phyloP scores from a whole-genome alignment of 2,888 invertebrate genomes.

The Tricholauxania praeusta region DNA sequence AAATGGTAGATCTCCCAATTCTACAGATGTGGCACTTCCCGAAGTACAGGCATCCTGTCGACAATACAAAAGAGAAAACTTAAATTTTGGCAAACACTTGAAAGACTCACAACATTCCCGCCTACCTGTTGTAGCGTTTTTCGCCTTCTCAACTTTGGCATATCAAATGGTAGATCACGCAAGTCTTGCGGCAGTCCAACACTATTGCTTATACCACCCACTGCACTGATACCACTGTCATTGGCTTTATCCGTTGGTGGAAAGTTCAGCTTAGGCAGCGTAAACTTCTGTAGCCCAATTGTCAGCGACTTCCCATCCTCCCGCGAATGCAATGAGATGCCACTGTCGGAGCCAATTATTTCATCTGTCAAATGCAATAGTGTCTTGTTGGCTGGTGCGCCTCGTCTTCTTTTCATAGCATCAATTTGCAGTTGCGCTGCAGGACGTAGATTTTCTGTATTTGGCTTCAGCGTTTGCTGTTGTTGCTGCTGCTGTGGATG shows the following conservation, averaged over 20 bases:
- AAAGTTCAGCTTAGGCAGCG: slow-evolving; percentile 69
- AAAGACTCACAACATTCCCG: background rate
- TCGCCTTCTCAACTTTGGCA: slow-evolving; percentile 85
- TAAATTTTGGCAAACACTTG: background rate
- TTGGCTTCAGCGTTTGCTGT: slow-evolving; percentile 40
- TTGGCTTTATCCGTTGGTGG: slow-evolving; percentile 68
- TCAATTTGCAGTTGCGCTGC: slow-evolving; percentile 46
- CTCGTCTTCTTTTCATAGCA: slow-evolving; percentile 66
- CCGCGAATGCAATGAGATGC: slow-evolving; percentile 87
- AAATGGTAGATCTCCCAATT: slow-evolving; percentile 85
- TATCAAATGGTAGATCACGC: slow-evolving; percentile 87
- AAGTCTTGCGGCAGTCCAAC: slow-evolving; percentile 76
- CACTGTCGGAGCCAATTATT: slow-evolving; percentile 88
- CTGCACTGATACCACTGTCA: slow-evolving; percentile 58
- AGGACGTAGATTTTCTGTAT: slow-evolving; percentile 40
- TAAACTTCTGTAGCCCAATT: slow-evolving; percentile 72
- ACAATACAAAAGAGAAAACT: background rate
- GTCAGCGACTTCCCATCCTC: slow-evolving; percentile 75
- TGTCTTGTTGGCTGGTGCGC: slow-evolving; percentile 81
- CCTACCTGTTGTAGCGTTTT: slow-evolving; percentile 74
- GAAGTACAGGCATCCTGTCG: slow-evolving; percentile 73
- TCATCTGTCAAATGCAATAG: slow-evolving; percentile 71
- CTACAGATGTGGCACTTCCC: slow-evolving; percentile 80
- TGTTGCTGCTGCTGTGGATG: slow-evolving; percentile 47
- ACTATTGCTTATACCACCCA: slow-evolving; percentile 48